A percentile compares a stretch with the other conserved stretches of the same genome.
Conservation (phyloP, 2,888 invertebrate genomes). For the Brenthis ino region DNA sequence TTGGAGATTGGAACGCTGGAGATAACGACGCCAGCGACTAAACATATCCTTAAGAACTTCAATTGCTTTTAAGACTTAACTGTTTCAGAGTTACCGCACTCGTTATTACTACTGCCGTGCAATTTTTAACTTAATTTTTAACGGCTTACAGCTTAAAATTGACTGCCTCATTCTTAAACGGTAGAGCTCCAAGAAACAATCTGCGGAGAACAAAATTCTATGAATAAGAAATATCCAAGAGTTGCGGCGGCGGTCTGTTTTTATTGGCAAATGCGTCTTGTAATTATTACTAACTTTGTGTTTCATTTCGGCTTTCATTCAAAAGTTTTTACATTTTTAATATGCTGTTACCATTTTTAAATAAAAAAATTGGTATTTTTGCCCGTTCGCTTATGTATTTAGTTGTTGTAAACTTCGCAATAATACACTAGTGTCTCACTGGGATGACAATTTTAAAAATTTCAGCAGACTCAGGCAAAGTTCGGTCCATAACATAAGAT, state of each 20-base stretch:
- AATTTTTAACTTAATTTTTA: neutral
- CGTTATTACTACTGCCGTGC: too few relatives aligned
- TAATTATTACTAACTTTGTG: neutral
- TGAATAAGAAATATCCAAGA: constrained; percentile 24
- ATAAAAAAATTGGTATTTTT: too few relatives aligned
- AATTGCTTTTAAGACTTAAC: constrained; percentile 18
- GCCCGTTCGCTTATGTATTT: too few relatives aligned
- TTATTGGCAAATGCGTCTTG: constrained; percentile 7
- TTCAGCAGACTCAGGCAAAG: too few relatives aligned
- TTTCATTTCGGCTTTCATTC: neutral
- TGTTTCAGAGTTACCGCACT: constrained; percentile 3
- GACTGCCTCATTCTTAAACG: neutral
- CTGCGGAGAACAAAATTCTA: constrained; percentile 26
- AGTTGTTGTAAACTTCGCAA: too few relatives aligned
- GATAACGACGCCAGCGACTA: constrained; percentile 10
- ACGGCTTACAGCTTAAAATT: neutral
- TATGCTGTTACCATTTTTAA: too few relatives aligned
- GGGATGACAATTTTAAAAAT: too few relatives aligned
- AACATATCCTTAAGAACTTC: constrained; percentile 20
- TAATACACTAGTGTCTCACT: too few relatives aligned
- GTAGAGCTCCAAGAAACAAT: constrained; percentile 15
- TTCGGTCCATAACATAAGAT: neutral
- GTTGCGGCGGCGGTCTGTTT: constrained; percentile 8
- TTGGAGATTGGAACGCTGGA: constrained; percentile 1
- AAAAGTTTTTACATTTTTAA: too few relatives aligned